Percentiles rank a stretch among this genome's conserved stretches.
These are phyloP conservation scores for Luehdorfia chinensis DNA, from an alignment of 1,140 invertebrate genomes.

Conservation along the genomic window DNA sequence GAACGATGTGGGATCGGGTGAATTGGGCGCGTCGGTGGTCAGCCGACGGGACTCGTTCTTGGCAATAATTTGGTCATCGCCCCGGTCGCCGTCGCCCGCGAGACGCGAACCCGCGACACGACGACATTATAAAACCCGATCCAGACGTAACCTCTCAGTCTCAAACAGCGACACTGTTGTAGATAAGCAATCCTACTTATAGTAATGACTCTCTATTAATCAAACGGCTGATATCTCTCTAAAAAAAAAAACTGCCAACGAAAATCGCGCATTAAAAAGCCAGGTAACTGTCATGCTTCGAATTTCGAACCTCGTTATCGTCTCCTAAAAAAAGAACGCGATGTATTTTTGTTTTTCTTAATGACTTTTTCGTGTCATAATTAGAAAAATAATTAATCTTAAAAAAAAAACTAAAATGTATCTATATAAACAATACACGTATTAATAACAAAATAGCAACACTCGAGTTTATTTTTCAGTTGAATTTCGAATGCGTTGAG, in stretches of 20 bases:
- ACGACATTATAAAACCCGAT: conserved; percentile 23
- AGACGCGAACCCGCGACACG: conserved; percentile 22
- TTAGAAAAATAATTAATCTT: too few relatives aligned
- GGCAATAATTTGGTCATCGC: conserved; percentile 67
- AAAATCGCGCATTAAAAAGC: too few relatives aligned
- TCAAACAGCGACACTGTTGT: conserved; percentile 13
- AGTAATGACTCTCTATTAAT: conserved; percentile 24
- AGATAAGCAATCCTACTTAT: conserved; percentile 22
- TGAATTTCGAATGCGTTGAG: conserved; percentile 20
- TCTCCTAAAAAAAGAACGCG: too few relatives aligned
- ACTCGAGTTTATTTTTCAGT: too few relatives aligned
- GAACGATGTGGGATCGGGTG: conserved; percentile 27
- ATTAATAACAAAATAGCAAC: too few relatives aligned
- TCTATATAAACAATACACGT: too few relatives aligned
- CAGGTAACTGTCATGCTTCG: too few relatives aligned
- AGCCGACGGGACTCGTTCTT: conserved; percentile 50
- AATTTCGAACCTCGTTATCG: too few relatives aligned
- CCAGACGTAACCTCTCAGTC: conserved; percentile 10
- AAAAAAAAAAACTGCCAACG: too few relatives aligned
- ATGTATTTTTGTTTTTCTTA: too few relatives aligned
- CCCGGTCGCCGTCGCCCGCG: conserved; percentile 31
- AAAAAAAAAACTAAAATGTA: too few relatives aligned
- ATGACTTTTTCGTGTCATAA: too few relatives aligned
- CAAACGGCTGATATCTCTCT: conserved; percentile 38
- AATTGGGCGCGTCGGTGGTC: conserved; percentile 27